phyloP scores from a whole-genome alignment of 2,797 vertebrate species.

The Aldrovandia affinis region DNA sequence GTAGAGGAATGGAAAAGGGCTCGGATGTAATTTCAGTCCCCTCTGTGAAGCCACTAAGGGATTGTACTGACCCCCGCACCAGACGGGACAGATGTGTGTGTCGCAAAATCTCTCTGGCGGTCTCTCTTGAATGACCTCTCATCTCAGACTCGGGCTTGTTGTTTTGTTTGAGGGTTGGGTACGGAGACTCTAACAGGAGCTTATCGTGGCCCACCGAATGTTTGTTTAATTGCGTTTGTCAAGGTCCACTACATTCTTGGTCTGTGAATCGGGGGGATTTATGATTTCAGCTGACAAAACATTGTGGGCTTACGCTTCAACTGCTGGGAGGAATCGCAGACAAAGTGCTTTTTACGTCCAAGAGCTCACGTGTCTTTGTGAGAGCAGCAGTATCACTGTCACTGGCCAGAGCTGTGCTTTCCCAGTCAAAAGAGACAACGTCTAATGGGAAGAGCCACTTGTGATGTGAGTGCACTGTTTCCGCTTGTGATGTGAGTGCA shows the following conservation, averaged over 20 bases:
- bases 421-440: neutral
- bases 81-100: neutral
- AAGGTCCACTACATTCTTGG: constrained; percentile 23
- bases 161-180: constrained; percentile 30
- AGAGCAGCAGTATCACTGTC: neutral
- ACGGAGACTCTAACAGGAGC: constrained; percentile 45
- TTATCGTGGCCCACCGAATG: constrained; percentile 36
- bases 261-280: constrained; percentile 8
- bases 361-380: neutral
- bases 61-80: neutral
- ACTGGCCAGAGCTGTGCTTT: neutral
- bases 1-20: neutral
- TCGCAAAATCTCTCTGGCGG: constrained; percentile 42
- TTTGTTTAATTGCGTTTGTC: constrained; percentile 33
- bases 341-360: neutral
- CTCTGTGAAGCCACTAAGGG: neutral
- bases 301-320: constrained; percentile 21
- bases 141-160: constrained; percentile 33
- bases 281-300: constrained; percentile 24
- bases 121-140: constrained; percentile 39
- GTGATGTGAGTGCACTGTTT: constrained; percentile 11
- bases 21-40: neutral
- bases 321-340: neutral
- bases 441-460: neutral
- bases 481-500: constrained; percentile 1